Conservation (phyloP, 2,888 invertebrate species). For the Cepaea hortensis region DNA sequence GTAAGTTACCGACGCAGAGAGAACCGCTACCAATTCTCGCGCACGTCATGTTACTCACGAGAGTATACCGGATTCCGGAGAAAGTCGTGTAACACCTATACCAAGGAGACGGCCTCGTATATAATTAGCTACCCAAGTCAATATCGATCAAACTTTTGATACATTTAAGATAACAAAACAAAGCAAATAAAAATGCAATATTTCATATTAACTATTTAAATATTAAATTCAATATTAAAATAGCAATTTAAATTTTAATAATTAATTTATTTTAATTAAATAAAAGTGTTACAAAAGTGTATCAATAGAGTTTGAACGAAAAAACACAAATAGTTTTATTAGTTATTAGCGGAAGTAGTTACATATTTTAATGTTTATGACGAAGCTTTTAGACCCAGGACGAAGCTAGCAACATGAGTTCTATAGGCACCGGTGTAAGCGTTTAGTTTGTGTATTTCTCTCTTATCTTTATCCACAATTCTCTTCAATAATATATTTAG, state of each 20-base stretch:
- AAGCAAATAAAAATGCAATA: background rate
- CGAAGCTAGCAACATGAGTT: constrained; percentile 62
- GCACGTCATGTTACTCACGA: too few species aligned
- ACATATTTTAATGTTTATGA: constrained; percentile 54
- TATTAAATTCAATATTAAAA: background rate
- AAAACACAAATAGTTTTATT: background rate
- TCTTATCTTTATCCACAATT: background rate
- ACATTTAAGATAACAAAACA: background rate
- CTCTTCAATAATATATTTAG: background rate
- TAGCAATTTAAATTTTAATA: background rate
- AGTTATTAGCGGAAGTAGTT: constrained; percentile 12
- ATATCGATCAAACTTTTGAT: too few species aligned
- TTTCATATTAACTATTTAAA: background rate
- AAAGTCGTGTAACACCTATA: too few species aligned
- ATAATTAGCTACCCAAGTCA: too few species aligned
- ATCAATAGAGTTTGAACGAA: too few species aligned
- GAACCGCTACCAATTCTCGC: too few species aligned
- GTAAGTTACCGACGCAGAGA: too few species aligned
- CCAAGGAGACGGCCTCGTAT: too few species aligned
- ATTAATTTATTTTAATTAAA: background rate
- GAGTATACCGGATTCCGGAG: too few species aligned
- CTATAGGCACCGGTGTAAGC: constrained; percentile 70
- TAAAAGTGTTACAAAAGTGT: background rate
- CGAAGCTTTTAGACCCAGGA: constrained; percentile 52
- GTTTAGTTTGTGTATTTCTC: constrained; percentile 22